These are phyloP conservation scores for Malthinus flaveolus DNA, from an alignment of 2,888 invertebrate species.

Conservation along the genomic window DNA sequence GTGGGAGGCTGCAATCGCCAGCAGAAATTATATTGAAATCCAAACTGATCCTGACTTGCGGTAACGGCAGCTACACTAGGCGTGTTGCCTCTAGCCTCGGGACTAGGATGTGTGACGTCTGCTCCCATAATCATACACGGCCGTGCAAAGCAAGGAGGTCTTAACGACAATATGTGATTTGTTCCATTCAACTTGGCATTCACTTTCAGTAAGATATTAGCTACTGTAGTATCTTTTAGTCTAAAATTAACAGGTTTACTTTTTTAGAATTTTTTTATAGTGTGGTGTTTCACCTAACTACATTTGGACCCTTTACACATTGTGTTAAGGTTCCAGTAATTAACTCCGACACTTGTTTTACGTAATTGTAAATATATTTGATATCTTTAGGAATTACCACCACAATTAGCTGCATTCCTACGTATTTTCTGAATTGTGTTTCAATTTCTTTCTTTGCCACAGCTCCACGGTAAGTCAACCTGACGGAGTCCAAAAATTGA, in stretches of 20 bases:
- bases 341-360: constrained; percentile 62
- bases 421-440: constrained; percentile 19
- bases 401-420: constrained; percentile 60
- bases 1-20: constrained; percentile 76
- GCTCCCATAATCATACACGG: constrained; percentile 75
- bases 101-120: constrained; percentile 91
- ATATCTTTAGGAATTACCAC: constrained; percentile 62
- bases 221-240: constrained; percentile 64
- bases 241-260: neutral
- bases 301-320: constrained; percentile 65
- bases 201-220: constrained; percentile 75
- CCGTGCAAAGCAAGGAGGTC: constrained; percentile 56
- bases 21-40: constrained; percentile 73
- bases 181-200: constrained; percentile 84
- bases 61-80: constrained; percentile 76
- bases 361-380: constrained; percentile 32
- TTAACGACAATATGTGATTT: constrained; percentile 63
- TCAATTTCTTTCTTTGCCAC: constrained; percentile 8
- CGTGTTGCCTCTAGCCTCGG: constrained; percentile 65
- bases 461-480: neutral
- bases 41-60: constrained; percentile 70
- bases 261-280: neutral
- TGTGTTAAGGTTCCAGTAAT: constrained; percentile 72
- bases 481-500: constrained; percentile 5
- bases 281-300: constrained; percentile 43